These are phyloP conservation scores for Virgularia gustaviana DNA, from an alignment of 92 coral and sea anemone species.

Conservation along the genomic window DNA sequence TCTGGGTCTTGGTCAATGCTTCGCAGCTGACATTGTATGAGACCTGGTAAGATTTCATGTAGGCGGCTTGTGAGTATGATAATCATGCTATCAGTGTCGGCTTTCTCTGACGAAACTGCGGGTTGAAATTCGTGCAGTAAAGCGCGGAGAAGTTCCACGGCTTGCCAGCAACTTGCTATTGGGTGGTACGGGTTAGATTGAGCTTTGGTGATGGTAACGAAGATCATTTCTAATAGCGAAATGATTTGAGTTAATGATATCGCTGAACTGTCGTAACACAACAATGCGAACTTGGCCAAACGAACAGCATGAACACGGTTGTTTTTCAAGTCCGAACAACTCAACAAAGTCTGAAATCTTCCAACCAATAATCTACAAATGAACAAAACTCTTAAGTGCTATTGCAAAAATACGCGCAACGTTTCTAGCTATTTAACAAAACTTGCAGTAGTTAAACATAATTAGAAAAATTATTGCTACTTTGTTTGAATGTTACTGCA, in stretches of 20 bases:
- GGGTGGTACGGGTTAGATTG: constrained; percentile 28
- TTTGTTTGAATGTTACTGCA: no score
- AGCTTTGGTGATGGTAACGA: constrained; percentile 21
- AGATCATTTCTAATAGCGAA: background rate
- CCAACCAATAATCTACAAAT: constrained; percentile 7
- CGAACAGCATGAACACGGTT: constrained; percentile 1
- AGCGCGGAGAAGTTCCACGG: constrained; percentile 27
- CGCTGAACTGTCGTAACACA: constrained; percentile 15
- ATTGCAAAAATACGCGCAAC: no score
- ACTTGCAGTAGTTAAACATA: no score
- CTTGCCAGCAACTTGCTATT: constrained; percentile 26
- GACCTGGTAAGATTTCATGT: constrained; percentile 3
- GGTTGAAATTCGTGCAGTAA: constrained; percentile 21
- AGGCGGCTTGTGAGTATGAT: background rate
- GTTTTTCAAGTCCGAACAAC: background rate
- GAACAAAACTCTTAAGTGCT: no score
- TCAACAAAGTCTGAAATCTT: constrained; percentile 5
- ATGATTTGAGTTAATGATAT: background rate
- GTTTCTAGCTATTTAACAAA: no score
- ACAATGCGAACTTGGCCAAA: constrained; percentile 22
- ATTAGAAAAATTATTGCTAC: no score
- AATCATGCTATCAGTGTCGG: background rate
- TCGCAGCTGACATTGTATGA: constrained; percentile 6
- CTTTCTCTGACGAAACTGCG: background rate
- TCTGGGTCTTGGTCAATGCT: constrained; percentile 18